Conservation (phyloP, 1,140 invertebrate species). For the Drosophila melanogaster region DNA sequence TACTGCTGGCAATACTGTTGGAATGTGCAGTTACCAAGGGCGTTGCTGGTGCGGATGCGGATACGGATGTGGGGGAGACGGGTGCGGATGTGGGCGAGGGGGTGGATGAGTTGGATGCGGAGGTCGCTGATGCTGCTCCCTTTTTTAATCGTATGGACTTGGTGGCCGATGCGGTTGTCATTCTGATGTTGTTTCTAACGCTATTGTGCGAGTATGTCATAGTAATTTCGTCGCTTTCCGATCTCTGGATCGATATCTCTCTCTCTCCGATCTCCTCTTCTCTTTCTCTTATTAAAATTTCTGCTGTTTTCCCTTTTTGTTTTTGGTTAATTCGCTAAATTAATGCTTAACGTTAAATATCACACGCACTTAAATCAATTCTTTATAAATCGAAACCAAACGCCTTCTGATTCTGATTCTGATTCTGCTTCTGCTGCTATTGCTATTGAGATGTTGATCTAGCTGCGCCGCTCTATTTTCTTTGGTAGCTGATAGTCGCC, state of each 20-base stretch:
- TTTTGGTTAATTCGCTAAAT: constrained; percentile 81
- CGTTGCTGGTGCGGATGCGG: constrained; percentile 60
- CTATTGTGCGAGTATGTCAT: constrained; percentile 85
- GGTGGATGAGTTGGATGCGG: constrained; percentile 43
- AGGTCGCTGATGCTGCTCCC: constrained; percentile 46
- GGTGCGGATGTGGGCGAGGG: constrained; percentile 48
- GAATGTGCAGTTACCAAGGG: constrained; percentile 82
- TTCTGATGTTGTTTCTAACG: constrained; percentile 84
- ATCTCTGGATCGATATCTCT: constrained; percentile 17
- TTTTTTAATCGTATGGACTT: constrained; percentile 82
- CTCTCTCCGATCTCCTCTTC: constrained; percentile 9
- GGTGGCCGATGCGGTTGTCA: constrained; percentile 83
- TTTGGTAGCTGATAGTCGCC: constrained; percentile 41
- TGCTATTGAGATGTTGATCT: constrained; percentile 29
- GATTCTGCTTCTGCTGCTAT: constrained; percentile 37
- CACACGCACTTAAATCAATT: constrained; percentile 85
- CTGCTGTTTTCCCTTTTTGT: constrained; percentile 71
- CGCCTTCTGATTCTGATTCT: constrained; percentile 44
- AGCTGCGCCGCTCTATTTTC: constrained; percentile 31
- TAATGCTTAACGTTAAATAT: constrained; percentile 84
- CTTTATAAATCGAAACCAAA: constrained; percentile 78
- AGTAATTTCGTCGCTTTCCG: constrained; percentile 74
- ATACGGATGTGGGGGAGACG: constrained; percentile 35
- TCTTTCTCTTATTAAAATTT: constrained; percentile 62
- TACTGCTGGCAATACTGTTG: constrained; percentile 85